A percentile compares a stretch with the other conserved stretches of the same genome.
phyloP scores from a whole-genome alignment of 2,888 invertebrate genomes.

The Halictus ligatus region DNA sequence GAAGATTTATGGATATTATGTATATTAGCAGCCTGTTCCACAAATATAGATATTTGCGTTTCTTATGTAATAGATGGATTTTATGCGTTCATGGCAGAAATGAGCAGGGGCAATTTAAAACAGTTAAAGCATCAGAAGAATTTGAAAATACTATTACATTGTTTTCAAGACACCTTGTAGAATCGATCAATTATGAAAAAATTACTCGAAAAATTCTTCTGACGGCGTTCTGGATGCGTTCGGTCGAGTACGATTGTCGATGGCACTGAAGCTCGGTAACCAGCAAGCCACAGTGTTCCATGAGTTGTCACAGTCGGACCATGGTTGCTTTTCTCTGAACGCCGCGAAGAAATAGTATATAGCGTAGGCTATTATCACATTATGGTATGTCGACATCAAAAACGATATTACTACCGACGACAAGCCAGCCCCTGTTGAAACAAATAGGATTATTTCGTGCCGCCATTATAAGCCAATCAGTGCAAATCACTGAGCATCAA shows the following conservation, averaged over 20 bases:
- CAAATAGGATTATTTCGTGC: constrained; percentile 17
- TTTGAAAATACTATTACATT: too few relatives aligned
- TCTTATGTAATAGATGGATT: too few relatives aligned
- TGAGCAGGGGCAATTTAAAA: too few relatives aligned
- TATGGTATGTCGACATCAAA: constrained; percentile 97
- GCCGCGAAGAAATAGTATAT: constrained; percentile 97
- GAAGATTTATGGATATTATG: too few relatives aligned
- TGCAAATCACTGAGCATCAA: background rate
- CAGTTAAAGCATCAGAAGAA: too few relatives aligned
- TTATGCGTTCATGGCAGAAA: too few relatives aligned
- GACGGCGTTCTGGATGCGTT: constrained; percentile 92
- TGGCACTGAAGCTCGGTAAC: constrained; percentile 87
- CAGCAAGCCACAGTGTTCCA: constrained; percentile 95
- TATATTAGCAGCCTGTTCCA: too few relatives aligned
- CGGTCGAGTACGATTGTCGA: constrained; percentile 88
- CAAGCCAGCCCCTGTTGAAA: constrained; percentile 92
- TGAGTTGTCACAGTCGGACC: constrained; percentile 93
- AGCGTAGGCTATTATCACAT: constrained; percentile 97
- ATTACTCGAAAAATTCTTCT: constrained; percentile 96
- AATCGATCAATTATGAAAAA: background rate
- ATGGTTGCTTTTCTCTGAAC: constrained; percentile 94
- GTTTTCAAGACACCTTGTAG: too few relatives aligned
- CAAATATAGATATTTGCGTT: too few relatives aligned
- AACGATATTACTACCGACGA: constrained; percentile 98
- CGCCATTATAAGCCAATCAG: background rate